Conservation (phyloP, 2,888 invertebrate genomes). For the Dryomyza anilis region DNA sequence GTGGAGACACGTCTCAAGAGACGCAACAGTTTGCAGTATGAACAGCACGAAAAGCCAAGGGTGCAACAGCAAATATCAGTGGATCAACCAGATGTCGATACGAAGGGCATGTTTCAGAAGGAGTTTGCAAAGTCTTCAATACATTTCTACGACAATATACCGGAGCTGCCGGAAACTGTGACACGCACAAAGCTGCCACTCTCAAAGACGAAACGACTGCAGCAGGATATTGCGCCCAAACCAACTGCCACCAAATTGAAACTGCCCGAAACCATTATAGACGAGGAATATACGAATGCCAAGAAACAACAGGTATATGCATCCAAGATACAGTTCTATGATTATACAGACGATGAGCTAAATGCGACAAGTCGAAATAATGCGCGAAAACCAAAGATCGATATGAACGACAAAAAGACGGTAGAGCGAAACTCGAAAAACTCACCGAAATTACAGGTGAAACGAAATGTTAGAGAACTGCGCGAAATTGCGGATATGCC, state of each 20-base stretch:
- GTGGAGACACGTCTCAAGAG: conserved; percentile 48
- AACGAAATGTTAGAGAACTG: conserved; percentile 48
- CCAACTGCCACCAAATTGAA: conserved; percentile 40
- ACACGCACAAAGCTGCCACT: neutral
- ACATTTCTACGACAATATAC: conserved; percentile 54
- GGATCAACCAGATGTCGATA: conserved; percentile 43
- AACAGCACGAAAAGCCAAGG: conserved; percentile 16
- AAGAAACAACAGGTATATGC: conserved; percentile 52
- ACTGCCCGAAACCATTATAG: conserved; percentile 35
- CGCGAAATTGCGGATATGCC: conserved; percentile 30
- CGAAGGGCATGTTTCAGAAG: conserved; percentile 55
- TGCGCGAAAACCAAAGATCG: conserved; percentile 47
- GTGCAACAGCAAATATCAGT: too few species aligned
- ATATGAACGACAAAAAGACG: conserved; percentile 55
- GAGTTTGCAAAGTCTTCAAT: conserved; percentile 60
- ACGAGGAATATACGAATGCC: conserved; percentile 41
- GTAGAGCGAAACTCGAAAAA: conserved; percentile 56
- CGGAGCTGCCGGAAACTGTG: conserved; percentile 26
- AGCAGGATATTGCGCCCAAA: conserved; percentile 45
- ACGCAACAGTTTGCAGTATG: conserved; percentile 46
- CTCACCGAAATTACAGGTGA: conserved; percentile 55
- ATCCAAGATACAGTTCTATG: conserved; percentile 58
- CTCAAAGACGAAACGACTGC: conserved; percentile 23
- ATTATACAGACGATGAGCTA: conserved; percentile 49
- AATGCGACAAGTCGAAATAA: conserved; percentile 44